Base-by-base conservation (phyloP, 2,888 invertebrate species). In the Asteroscopus sphinx region DNA sequence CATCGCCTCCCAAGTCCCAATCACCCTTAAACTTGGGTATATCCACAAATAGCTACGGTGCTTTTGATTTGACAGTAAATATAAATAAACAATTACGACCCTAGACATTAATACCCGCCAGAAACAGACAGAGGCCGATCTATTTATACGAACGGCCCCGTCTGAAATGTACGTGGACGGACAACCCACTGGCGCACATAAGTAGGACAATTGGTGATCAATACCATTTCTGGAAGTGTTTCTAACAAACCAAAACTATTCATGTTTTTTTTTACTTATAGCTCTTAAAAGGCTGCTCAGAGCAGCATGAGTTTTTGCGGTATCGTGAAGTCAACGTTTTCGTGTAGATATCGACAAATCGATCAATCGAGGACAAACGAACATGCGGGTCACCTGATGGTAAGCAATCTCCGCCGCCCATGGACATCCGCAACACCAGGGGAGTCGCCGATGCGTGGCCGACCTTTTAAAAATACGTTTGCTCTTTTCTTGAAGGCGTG, bases 31-130 rank as follows among this genome's bases (percentile, higher is more conserved):
- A 55, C 41, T 41, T 8, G 15, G 28, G n/a, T n/a, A n/a, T 42
- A 55, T 65, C 70, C 55, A 73, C 60, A 73, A 70, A 73, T 73
- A 68, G 65, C 58, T 51, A 68, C 53, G 33, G 46, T 30, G 15
- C 48, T 60, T 53, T 35, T 46, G 39, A 49, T 56, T 52, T 56
- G 44, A 44, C 48, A 45, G 53, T 32, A 62, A 59, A 64, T 56
- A 73, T 74, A 77, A 77, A 80, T 80, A 79, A 72, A 76, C 76
- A 71, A 69, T 65, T 45, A 53, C 65, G 65, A 57, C 75, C 76
- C 71, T 75, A 49, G 37, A 54, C 53, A 40, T 45, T 54, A 67
- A 52, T 55, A 51, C 65, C 59, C 54, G 63, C 57, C 73, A 77
- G 70, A 64, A 61, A 64, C 69, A 66, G 61, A 39, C 54, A 65